Conservation (phyloP, 2,113 vertebrate genomes). For the Scatophagus argus region DNA sequence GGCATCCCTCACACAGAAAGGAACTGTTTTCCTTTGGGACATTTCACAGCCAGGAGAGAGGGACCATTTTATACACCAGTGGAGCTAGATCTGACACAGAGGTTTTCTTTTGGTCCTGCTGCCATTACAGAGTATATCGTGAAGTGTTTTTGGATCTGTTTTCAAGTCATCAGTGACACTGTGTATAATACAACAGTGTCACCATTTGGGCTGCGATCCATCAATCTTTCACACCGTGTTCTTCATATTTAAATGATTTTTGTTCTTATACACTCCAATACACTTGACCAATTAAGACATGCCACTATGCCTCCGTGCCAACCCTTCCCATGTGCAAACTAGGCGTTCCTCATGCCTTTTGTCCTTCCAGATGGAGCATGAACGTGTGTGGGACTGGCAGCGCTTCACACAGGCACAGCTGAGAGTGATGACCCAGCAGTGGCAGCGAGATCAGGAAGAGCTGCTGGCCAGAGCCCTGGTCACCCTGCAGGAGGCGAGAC, state of each 20-base stretch:
- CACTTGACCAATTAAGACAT: not conserved
- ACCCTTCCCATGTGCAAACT: not conserved
- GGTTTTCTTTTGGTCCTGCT: conserved; percentile 46
- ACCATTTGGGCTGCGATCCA: not conserved
- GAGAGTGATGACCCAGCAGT: conserved; percentile 79
- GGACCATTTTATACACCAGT: conserved; percentile 56
- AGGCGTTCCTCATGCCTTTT: not conserved
- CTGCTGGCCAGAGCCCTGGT: conserved; percentile 84
- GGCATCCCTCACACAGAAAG: conserved; percentile 69
- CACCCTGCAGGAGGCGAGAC: conserved; percentile 85
- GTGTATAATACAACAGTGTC: conserved; percentile 16
- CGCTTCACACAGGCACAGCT: conserved; percentile 81
- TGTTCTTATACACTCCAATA: not conserved
- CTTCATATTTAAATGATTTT: not conserved
- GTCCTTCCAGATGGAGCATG: conserved; percentile 84
- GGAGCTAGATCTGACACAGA: conserved; percentile 40
- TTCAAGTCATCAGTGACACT: conserved; percentile 29
- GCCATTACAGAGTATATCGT: conserved; percentile 43
- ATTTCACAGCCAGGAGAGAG: conserved; percentile 67
- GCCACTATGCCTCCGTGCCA: not conserved
- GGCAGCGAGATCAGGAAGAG: conserved; percentile 82
- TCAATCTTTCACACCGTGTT: not conserved
- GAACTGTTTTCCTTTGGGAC: conserved; percentile 70
- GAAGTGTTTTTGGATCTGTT: conserved; percentile 36
- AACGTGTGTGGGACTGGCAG: conserved; percentile 82